Base-by-base conservation (phyloP, 2,113 vertebrate species). In the sheep (Ovis aries) region DNA sequence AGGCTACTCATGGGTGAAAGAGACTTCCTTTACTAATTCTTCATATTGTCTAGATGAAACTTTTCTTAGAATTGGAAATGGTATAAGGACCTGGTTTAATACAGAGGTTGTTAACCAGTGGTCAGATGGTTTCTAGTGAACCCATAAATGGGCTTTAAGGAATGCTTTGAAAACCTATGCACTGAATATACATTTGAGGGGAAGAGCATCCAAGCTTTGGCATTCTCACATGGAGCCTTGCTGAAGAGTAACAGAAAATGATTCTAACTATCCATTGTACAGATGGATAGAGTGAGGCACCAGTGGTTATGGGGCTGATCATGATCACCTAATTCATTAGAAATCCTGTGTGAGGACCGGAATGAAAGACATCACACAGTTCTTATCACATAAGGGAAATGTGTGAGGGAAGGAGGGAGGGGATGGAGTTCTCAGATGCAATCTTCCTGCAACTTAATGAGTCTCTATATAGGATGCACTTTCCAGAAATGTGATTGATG, bases 401-500 rank as follows among this genome's bases (percentile, higher is more conserved):
- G 3, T 83, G 11, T 43, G 27, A 31, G 50, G 67, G 33, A 36
- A 23, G n/a, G 14, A n/a, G 6, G 3, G 3, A 4, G 29, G 80
- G 19, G 50, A 60, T 25, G 12, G 2, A 9, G 17, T 40, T 64
- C 48, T 90, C 5, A 92, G 57, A 36, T 23, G 52, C 31, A 60
- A 45, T 78, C 15, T 19, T 86, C 11, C 17, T 12, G 43, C 13
- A 93, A 48, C 15, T 86, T 40, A 83, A 1, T 36, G 36, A 85
- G 16, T 62, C 43, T 95, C 21, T 60, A 17, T 29, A 17, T 80
- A 25, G 36, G 19, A 3, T 40, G 82, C 2, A 6, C 5, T 80
- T 93, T 91, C 77, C 33, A 87, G 82, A 93, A 94, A 57, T 55
- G 57, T 67, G 33, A 88, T 27, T 95, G 78, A 92, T 86, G 92